Percentiles rank a stretch among this genome's conserved stretches.
Evolutionary conservation across 2,797 vertebrate species (phyloP).

Genomic region (Silurus aristotelis): DNA sequence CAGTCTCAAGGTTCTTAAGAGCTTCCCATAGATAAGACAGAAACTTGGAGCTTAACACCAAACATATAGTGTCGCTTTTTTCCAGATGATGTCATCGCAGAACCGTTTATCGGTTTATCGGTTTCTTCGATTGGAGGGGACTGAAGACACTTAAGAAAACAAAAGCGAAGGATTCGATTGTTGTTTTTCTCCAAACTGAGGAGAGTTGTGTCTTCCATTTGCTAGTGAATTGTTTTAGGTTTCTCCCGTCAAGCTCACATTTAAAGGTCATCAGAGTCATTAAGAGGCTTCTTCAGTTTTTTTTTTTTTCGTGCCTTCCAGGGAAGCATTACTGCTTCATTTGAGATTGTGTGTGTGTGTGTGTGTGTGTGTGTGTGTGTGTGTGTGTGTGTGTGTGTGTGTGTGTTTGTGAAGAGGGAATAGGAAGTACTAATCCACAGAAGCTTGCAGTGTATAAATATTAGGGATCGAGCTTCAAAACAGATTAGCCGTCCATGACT

Average conservation of each 20-base stretch:
- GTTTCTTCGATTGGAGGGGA: too few relatives aligned
- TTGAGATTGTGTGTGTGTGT: background rate
- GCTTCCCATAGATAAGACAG: constrained; percentile 3
- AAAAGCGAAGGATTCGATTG: background rate
- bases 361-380: background rate
- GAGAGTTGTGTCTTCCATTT: background rate
- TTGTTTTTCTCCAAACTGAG: background rate
- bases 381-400: background rate
- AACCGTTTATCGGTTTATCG: background rate
- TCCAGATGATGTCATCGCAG: background rate
- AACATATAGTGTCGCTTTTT: background rate
- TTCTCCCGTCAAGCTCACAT: background rate
- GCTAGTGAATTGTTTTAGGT: background rate
- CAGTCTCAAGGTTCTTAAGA: constrained; percentile 13
- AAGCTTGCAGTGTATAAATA: constrained; percentile 61
- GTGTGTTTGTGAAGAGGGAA: constrained; percentile 16
- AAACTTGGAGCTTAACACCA: constrained; percentile 1
- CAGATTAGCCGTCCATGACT: constrained; percentile 56
- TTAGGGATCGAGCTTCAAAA: constrained; percentile 56
- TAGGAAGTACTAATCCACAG: constrained; percentile 43
- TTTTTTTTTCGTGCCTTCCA: background rate
- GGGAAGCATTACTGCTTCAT: background rate
- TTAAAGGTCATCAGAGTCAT: background rate
- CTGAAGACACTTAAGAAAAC: background rate
- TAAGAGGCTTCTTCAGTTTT: background rate